Evolutionary conservation across 2,797 vertebrate species (phyloP).

Genomic region (Danio kyathit): DNA sequence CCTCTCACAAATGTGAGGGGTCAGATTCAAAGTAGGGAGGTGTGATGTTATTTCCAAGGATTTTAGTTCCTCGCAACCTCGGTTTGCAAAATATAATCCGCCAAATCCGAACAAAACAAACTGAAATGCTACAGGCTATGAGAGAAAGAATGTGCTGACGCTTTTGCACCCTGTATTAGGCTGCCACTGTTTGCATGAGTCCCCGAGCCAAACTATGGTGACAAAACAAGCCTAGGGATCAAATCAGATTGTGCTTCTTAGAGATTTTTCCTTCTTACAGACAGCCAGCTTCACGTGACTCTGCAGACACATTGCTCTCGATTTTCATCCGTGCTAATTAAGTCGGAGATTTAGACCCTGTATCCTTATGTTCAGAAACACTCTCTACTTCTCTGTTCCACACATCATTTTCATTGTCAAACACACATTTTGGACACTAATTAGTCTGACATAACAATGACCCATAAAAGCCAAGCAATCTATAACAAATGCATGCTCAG

Average conservation of each 20-base stretch:
- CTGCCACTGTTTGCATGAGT: constrained; percentile 42
- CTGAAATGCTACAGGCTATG: constrained; percentile 22
- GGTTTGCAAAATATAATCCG: constrained; percentile 42
- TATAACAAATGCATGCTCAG: not conserved
- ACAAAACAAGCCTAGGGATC: constrained; percentile 39
- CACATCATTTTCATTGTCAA: constrained; percentile 1
- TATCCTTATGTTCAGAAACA: constrained; percentile 33
- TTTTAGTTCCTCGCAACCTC: constrained; percentile 44
- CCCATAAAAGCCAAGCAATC: not conserved
- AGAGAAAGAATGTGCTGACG: constrained; percentile 44
- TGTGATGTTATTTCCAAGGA: constrained; percentile 25
- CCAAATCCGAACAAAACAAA: constrained; percentile 52
- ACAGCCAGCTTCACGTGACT: constrained; percentile 72
- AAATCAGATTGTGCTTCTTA: constrained; percentile 57
- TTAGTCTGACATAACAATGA: not conserved
- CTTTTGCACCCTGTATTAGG: constrained; percentile 49
- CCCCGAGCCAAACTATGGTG: constrained; percentile 47
- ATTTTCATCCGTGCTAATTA: constrained; percentile 68
- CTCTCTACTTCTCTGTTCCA: constrained; percentile 26
- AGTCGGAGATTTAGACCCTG: constrained; percentile 61
- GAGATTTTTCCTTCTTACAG: constrained; percentile 52
- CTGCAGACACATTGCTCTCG: constrained; percentile 71
- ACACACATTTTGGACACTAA: not conserved
- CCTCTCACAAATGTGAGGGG: not conserved
- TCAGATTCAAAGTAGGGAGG: constrained; percentile 11